Percentiles rank a stretch among this genome's conserved stretches.
Conservation (phyloP, 2,888 invertebrate genomes). For the Troilus luridus region DNA sequence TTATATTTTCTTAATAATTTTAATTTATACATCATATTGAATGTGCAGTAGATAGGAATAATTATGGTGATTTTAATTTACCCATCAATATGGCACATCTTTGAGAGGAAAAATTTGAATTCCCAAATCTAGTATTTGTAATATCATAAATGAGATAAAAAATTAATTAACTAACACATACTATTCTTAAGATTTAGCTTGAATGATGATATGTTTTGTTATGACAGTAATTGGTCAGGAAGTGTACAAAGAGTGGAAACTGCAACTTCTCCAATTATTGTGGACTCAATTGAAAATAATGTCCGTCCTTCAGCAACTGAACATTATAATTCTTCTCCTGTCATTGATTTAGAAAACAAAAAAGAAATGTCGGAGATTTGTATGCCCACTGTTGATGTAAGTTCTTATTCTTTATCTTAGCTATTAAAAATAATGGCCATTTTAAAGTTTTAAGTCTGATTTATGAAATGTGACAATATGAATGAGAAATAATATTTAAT, state of each 20-base stretch:
- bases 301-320: background rate
- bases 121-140: too few species aligned
- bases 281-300: background rate
- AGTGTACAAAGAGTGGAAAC: background rate
- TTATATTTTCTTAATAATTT: too few species aligned
- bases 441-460: background rate
- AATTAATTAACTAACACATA: background rate
- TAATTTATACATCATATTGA: too few species aligned
- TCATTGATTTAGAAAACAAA: background rate
- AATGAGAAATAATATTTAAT: background rate
- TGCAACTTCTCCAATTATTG: slow-evolving; percentile 13
- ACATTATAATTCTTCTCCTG: background rate
- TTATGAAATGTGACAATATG: background rate
- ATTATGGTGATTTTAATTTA: too few species aligned
- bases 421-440: background rate
- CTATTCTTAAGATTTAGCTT: background rate
- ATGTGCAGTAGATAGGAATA: too few species aligned
- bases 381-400: slow-evolving; percentile 15
- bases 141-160: background rate
- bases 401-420: background rate
- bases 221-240: background rate
- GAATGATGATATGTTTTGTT: background rate
- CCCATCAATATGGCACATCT: too few species aligned
- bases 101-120: too few species aligned
- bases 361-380: background rate